Conservation (phyloP, 35 echinoderm and acorn worm genomes). For the Holothuria glaberrima region DNA sequence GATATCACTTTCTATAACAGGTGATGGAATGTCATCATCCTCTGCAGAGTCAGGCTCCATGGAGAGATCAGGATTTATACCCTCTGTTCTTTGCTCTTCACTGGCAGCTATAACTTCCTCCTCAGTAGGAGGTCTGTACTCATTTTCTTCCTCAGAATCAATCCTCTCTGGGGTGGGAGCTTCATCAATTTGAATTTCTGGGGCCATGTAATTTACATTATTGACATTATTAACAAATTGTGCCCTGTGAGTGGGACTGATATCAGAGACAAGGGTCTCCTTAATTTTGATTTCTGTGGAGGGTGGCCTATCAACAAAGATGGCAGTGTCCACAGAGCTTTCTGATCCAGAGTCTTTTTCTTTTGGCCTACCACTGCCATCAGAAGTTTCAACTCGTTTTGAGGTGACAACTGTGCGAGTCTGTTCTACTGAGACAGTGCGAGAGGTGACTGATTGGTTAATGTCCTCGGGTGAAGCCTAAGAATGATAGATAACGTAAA, state of each 20-base stretch:
- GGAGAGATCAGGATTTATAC: constrained; percentile 74
- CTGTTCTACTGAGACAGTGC: constrained; percentile 54
- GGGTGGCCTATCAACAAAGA: constrained; percentile 61
- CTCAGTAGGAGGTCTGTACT: constrained; percentile 65
- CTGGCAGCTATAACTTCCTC: constrained; percentile 51
- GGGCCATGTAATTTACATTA: constrained; percentile 48
- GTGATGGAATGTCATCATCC: constrained; percentile 68
- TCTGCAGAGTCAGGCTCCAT: constrained; percentile 80
- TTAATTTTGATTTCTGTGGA: constrained; percentile 39
- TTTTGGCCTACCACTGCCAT: constrained; percentile 38
- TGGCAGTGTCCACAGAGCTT: constrained; percentile 82
- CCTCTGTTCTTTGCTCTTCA: constrained; percentile 61
- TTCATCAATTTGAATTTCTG: constrained; percentile 82
- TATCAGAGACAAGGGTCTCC: constrained; percentile 32
- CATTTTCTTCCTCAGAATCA: constrained; percentile 75
- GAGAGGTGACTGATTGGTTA: constrained; percentile 65
- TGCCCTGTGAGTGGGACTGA: constrained; percentile 14
- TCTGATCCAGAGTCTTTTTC: constrained; percentile 75
- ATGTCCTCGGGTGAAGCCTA: constrained; percentile 66
- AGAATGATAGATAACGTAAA: constrained; percentile 37
- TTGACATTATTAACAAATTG: constrained; percentile 37
- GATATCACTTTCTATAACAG: constrained; percentile 60
- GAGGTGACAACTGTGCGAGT: constrained; percentile 67
- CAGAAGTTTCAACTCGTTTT: constrained; percentile 66
- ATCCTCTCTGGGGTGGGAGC: constrained; percentile 73